These are phyloP conservation scores for Podargus strigoides DNA, from an alignment of 2,797 vertebrate species.

Conservation along the genomic window DNA sequence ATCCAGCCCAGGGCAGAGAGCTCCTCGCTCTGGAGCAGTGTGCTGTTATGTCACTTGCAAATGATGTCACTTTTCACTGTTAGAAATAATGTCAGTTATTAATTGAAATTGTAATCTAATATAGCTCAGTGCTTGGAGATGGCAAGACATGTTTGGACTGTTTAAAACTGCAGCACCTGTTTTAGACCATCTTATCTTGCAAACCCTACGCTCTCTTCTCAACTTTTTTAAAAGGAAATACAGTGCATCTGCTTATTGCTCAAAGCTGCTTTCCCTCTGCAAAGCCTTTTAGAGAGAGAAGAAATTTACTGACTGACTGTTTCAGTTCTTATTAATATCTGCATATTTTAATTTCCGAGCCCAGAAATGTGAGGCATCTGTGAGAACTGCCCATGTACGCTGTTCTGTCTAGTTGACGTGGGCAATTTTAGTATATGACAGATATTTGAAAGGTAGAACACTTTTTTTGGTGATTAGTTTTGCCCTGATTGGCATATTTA, in stretches of 20 bases:
- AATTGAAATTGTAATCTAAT: background rate
- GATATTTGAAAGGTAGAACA: background rate
- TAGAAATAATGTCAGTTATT: background rate
- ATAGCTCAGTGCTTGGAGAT: background rate
- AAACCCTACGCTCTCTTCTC: background rate
- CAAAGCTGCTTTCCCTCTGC: background rate
- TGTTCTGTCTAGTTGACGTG: background rate
- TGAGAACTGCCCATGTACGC: background rate
- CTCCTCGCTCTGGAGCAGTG: background rate
- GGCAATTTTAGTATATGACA: background rate
- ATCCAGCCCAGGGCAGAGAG: background rate
- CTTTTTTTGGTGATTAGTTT: background rate
- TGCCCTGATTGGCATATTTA: background rate
- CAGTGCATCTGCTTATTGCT: background rate
- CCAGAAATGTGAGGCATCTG: background rate
- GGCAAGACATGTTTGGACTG: background rate
- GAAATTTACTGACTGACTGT: background rate
- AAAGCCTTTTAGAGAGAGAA: background rate
- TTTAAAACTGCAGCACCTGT: background rate
- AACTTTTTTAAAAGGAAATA: background rate
- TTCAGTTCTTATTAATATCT: background rate
- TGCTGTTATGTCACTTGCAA: background rate
- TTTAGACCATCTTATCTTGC: background rate
- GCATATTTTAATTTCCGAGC: background rate
- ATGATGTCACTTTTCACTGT: background rate